phyloP scores from a whole-genome alignment of 1,140 invertebrate species.

The Cyrtorhinus lividipennis region DNA sequence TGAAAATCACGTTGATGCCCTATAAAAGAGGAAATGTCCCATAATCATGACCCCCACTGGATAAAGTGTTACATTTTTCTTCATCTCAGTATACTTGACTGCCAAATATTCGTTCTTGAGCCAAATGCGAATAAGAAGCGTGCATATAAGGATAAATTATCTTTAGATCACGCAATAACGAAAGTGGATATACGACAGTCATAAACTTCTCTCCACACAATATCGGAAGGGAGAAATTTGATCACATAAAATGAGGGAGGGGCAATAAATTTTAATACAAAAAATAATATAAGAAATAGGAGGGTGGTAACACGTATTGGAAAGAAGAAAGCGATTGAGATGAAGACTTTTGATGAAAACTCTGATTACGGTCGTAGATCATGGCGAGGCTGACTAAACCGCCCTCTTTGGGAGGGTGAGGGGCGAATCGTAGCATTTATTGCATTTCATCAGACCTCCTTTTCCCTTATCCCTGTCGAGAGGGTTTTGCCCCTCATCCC shows the following conservation, averaged over 20 bases:
- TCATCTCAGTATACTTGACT: no score
- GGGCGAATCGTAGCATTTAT: slow-evolving; percentile 18
- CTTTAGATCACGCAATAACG: not conserved
- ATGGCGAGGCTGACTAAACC: slow-evolving; percentile 1
- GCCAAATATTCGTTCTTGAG: no score
- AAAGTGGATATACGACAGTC: not conserved
- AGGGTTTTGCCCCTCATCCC: no score
- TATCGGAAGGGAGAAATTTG: not conserved
- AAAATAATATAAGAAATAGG: slow-evolving; percentile 8
- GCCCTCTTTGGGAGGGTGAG: not conserved
- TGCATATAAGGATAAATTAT: not conserved
- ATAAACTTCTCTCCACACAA: not conserved
- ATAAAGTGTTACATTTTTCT: no score
- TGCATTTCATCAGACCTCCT: slow-evolving; percentile 17
- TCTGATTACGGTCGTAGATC: slow-evolving; percentile 18
- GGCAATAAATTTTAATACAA: slow-evolving; percentile 3
- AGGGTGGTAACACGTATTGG: not conserved
- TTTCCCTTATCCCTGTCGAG: not conserved
- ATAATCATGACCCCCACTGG: no score
- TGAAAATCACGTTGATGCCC: no score
- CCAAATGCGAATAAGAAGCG: no score
- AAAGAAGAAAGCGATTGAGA: slow-evolving; percentile 7
- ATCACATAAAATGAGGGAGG: not conserved
- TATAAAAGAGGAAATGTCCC: no score
- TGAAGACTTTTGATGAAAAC: slow-evolving; percentile 15